Conservation (phyloP, 2,113 vertebrate species). For the Zingel zingel region DNA sequence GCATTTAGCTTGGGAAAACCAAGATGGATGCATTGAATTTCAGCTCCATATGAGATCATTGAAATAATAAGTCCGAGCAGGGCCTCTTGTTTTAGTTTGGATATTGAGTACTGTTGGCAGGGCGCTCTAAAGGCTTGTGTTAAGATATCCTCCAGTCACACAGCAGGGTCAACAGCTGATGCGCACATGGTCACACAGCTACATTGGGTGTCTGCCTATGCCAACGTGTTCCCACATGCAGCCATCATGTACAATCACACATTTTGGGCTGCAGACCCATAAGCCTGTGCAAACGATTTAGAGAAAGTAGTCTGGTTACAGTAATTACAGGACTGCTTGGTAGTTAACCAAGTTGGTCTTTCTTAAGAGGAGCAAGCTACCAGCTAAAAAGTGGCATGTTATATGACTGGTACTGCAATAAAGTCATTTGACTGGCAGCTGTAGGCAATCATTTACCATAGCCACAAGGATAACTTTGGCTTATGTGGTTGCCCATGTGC, state of each 20-base stretch:
- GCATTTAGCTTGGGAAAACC: background rate
- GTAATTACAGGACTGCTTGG: background rate
- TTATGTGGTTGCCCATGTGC: conserved; percentile 39
- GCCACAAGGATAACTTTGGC: conserved; percentile 50
- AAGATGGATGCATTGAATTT: background rate
- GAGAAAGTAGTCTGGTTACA: background rate
- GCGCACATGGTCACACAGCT: too few relatives aligned
- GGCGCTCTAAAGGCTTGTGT: background rate
- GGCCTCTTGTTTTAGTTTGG: background rate
- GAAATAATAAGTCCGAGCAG: background rate
- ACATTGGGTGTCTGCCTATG: background rate
- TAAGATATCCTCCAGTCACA: too few relatives aligned
- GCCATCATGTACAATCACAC: background rate
- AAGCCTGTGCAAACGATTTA: background rate
- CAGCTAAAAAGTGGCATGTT: background rate
- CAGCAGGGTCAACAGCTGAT: background rate
- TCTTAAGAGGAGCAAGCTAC: background rate
- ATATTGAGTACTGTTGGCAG: background rate
- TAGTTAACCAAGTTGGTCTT: background rate
- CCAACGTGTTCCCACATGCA: background rate
- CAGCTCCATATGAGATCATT: background rate
- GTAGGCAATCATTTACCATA: conserved; percentile 21
- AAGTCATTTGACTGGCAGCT: conserved; percentile 14
- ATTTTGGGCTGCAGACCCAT: background rate
- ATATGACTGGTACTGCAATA: background rate